These are phyloP conservation scores for Melanerpes formicivorus DNA, from an alignment of 2,113 vertebrate genomes.

Conservation along the genomic window DNA sequence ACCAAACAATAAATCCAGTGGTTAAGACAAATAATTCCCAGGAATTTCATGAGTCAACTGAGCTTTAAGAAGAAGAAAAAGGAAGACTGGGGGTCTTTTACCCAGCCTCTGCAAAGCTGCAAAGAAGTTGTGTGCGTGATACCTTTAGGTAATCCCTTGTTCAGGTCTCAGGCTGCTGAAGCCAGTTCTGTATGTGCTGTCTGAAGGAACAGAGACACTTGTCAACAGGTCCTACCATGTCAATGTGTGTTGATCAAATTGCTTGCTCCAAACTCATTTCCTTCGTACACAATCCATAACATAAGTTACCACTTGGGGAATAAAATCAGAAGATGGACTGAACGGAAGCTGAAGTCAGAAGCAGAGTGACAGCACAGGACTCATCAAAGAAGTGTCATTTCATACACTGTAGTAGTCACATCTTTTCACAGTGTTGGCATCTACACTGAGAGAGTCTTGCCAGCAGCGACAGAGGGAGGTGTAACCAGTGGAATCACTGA, in stretches of 20 bases:
- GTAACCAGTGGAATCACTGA: not conserved
- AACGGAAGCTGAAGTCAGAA: not conserved
- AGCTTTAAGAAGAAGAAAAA: not conserved
- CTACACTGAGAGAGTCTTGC: not conserved
- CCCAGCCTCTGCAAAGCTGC: not conserved
- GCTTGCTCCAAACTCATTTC: not conserved
- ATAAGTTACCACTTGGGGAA: not conserved
- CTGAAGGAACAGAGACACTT: not conserved
- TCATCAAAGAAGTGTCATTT: not conserved
- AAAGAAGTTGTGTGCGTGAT: not conserved
- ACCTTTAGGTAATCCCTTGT: not conserved
- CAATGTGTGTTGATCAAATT: not conserved
- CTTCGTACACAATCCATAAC: not conserved
- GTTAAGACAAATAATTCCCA: not conserved
- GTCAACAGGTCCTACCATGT: not conserved
- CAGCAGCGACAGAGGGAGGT: not conserved
- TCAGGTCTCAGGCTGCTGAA: not conserved
- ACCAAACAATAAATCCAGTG: not conserved
- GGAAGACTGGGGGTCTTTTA: not conserved
- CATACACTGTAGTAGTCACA: not conserved
- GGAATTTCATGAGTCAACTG: not conserved
- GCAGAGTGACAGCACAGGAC: not conserved
- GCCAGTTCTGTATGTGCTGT: too few relatives aligned
- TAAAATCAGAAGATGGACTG: not conserved
- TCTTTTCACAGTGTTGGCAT: not conserved